A percentile compares a stretch with the other conserved stretches of the same genome.
Conservation (phyloP, 2,113 vertebrate species). For the Anser brachyrhynchus region DNA sequence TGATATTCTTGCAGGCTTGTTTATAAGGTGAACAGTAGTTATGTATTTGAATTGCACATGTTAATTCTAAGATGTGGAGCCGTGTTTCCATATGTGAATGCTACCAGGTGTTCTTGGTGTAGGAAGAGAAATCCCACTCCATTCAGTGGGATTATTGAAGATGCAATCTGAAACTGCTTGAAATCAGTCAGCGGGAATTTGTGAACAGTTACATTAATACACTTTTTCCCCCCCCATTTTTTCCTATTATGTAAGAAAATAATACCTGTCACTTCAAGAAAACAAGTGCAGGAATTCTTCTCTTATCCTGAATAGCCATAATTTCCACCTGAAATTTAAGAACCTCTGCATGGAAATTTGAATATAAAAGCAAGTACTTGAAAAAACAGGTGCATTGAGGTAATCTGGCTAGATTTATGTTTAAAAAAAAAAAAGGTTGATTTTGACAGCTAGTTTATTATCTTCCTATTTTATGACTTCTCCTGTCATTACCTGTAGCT, state of each 20-base stretch:
- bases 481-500: background rate
- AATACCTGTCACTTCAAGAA: background rate
- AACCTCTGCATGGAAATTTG: background rate
- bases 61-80: background rate
- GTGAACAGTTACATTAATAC: background rate
- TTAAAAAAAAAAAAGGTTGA: background rate
- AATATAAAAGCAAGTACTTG: background rate
- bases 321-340: background rate
- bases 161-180: background rate
- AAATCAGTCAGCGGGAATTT: background rate
- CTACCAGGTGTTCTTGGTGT: background rate
- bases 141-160: background rate
- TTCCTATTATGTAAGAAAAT: background rate
- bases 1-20: background rate
- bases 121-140: background rate
- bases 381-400: background rate
- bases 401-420: background rate
- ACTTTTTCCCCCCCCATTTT: background rate
- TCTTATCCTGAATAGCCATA: background rate
- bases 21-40: background rate
- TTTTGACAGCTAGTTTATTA: background rate
- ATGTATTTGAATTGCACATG: background rate
- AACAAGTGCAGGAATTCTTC: background rate
- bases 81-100: background rate
- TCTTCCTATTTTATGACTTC: background rate